Evolutionary conservation across 2,797 vertebrate species (phyloP), one percentile per base, ranked within the genome.

Genomic region (Menidia menidia): DNA sequence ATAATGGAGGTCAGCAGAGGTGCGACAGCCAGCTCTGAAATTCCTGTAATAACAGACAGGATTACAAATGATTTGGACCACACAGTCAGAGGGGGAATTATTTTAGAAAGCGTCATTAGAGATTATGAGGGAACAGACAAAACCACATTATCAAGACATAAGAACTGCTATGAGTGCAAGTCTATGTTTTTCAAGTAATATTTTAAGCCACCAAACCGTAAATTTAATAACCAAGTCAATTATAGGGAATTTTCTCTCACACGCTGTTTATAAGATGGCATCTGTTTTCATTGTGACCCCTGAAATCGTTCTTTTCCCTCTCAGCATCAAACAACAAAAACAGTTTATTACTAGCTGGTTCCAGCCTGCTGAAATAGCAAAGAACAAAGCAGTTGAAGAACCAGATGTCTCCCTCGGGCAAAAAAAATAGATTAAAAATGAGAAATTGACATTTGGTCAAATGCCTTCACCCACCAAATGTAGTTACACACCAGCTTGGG

Each of bases 1-100:
- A 25, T 25, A 25, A 25, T 25, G 25, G 18, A 35, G 13, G 25
- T 31, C 18, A 39, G 32, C 8, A 4, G 31, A 48, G 44, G 42
- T 64, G 30, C 39, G 8, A 44, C 30, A 12, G 48, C 42, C n/a
- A 54, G 45, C 48, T 60, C 31, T 55, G 30, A 65, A 60, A 60
- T 54, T 8, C 18, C 18, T 12, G 3, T 12, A 45, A 45, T n/a
- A 44, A 43, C 13, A 69, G 14, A 41, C 11, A 14, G 19, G 32
- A 61, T 18, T 56, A 18, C 31, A 19, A 44, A 44, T 14, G 12
- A 48, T 55, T 60, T 6, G 47, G 62, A 47, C 42, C 4, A 12
- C 45, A 47, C 13, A 47, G 32, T 39, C 19, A 32, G 32, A 13
- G 16, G 51, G 33, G 0, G 18, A 9, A 54, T 44, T 6, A 43